These are phyloP conservation scores for Staurois parvus DNA, from an alignment of 2,797 vertebrate genomes.

Conservation along the genomic window DNA sequence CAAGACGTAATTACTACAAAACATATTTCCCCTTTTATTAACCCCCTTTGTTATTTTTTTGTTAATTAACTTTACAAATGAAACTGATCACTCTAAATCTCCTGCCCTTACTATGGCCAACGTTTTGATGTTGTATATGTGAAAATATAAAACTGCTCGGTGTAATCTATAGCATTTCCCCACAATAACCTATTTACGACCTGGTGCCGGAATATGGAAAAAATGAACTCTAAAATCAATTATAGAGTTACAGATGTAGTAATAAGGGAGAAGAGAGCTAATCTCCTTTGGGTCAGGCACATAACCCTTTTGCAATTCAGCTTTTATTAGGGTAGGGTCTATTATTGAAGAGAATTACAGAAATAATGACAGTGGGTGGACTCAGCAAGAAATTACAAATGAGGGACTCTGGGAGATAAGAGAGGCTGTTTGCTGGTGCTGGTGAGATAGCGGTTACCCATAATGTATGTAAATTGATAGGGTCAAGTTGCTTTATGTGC, in stretches of 20 bases:
- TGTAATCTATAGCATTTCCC: slow-evolving; percentile 73
- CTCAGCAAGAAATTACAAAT: slow-evolving; percentile 86
- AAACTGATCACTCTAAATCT: neutral
- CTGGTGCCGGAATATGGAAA: slow-evolving; percentile 72
- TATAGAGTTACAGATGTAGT: slow-evolving; percentile 84
- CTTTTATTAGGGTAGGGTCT: slow-evolving; percentile 84
- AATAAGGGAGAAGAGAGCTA: slow-evolving; percentile 78
- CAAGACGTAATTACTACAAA: neutral
- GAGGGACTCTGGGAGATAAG: slow-evolving; percentile 86
- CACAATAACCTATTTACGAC: slow-evolving; percentile 73
- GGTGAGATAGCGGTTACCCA: slow-evolving; percentile 74
- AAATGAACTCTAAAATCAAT: slow-evolving; percentile 85
- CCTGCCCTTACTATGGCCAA: no score
- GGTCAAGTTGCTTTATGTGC: slow-evolving; percentile 75
- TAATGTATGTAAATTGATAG: slow-evolving; percentile 79
- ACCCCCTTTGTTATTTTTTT: neutral
- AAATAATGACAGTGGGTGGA: slow-evolving; percentile 82
- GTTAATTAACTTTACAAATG: slow-evolving; percentile 2
- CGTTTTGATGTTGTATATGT: neutral
- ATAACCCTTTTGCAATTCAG: slow-evolving; percentile 79
- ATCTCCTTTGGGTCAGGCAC: slow-evolving; percentile 79
- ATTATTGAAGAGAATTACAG: slow-evolving; percentile 78
- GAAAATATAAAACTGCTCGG: slow-evolving; percentile 50
- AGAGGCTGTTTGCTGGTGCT: slow-evolving; percentile 77
- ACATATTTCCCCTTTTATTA: slow-evolving; percentile 13